phyloP scores from a whole-genome alignment of 2,888 invertebrate genomes.

The Lasius fuliginosus region DNA sequence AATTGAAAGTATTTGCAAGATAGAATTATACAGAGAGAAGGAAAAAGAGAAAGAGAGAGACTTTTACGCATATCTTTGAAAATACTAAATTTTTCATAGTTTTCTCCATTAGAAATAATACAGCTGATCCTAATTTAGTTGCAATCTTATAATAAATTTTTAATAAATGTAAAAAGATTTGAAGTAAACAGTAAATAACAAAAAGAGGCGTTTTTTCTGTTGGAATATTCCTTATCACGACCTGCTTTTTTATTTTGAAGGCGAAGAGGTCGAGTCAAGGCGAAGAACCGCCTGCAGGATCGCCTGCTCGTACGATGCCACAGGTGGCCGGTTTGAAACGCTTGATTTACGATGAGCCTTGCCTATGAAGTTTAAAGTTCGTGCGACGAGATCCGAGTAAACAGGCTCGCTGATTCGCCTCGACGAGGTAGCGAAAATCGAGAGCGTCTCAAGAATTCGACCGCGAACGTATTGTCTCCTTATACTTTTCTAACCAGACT shows the following conservation, averaged over 20 bases:
- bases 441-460: constrained; percentile 60
- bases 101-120: neutral
- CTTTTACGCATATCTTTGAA: neutral
- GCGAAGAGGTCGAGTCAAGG: constrained; percentile 25
- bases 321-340: constrained; percentile 82
- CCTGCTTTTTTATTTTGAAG: constrained; percentile 29
- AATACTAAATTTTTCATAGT: neutral
- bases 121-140: neutral
- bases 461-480: constrained; percentile 23
- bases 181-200: neutral
- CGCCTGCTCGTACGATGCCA: constrained; percentile 67
- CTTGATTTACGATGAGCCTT: constrained; percentile 82
- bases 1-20: neutral
- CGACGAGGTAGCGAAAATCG: constrained; percentile 59
- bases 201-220: neutral
- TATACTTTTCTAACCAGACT: neutral
- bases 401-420: constrained; percentile 70
- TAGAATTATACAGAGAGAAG: neutral
- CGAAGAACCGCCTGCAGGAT: constrained; percentile 27
- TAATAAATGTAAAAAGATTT: neutral
- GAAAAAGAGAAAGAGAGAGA: too few species aligned
- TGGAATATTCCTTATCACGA: constrained; percentile 28
- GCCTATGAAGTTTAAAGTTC: constrained; percentile 79
- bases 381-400: constrained; percentile 72
- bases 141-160: neutral